Evolutionary conservation across 2,113 vertebrate genomes (phyloP).

Genomic region (Odontesthes bonariensis): DNA sequence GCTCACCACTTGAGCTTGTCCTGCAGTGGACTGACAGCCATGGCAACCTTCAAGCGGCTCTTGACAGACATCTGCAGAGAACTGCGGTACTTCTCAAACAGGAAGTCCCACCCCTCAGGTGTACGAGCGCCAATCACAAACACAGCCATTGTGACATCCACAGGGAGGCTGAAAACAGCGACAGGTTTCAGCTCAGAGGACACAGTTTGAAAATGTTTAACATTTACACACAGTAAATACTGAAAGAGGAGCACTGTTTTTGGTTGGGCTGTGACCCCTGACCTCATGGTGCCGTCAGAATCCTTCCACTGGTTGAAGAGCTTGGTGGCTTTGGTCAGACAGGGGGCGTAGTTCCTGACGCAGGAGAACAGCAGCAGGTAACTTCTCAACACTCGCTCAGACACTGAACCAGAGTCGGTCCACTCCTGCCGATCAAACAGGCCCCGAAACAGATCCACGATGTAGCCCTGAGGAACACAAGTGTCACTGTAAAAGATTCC

Average conservation of each 20-base stretch:
- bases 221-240: not conserved
- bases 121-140: conserved; percentile 87
- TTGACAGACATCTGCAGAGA: conserved; percentile 83
- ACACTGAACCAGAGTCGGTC: conserved; percentile 86
- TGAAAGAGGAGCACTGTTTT: not conserved
- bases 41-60: conserved; percentile 82
- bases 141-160: conserved; percentile 87
- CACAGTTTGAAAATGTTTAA: not conserved
- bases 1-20: conserved; percentile 87
- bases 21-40: conserved; percentile 78
- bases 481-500: too few relatives aligned
- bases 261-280: conserved; percentile 30
- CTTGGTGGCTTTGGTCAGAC: conserved; percentile 82
- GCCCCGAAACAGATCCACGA: conserved; percentile 84
- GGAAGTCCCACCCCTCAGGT: conserved; percentile 89
- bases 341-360: conserved; percentile 83
- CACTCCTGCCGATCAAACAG: conserved; percentile 90
- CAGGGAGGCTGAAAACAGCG: conserved; percentile 82
- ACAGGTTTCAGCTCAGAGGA: not conserved
- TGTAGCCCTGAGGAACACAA: conserved; percentile 81
- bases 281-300: conserved; percentile 88
- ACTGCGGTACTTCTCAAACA: conserved; percentile 86
- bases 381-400: conserved; percentile 85
- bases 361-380: conserved; percentile 86
- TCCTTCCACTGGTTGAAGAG: conserved; percentile 88